Evolutionary conservation across 2,888 invertebrate species (phyloP).

Genomic region (Agrochola circellaris): DNA sequence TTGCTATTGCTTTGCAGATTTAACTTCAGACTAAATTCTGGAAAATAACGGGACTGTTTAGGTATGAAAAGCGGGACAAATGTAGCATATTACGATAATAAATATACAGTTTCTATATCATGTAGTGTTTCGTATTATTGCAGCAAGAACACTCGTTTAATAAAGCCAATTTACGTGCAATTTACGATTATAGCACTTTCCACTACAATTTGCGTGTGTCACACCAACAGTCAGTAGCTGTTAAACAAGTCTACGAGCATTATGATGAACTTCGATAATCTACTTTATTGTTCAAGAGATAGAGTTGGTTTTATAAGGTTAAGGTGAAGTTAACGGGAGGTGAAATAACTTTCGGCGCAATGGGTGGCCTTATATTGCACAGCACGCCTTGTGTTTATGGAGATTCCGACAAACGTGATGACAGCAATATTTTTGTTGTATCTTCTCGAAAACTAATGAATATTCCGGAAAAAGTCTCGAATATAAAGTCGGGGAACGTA

Average conservation of each 20-base stretch:
- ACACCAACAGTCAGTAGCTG: slow-evolving; percentile 69
- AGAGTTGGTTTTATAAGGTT: slow-evolving; percentile 59
- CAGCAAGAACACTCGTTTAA: slow-evolving; percentile 69
- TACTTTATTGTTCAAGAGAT: slow-evolving; percentile 48
- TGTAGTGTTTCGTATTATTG: slow-evolving; percentile 67
- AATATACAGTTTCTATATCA: slow-evolving; percentile 34
- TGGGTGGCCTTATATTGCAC: slow-evolving; percentile 75
- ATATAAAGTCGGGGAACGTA: slow-evolving; percentile 32
- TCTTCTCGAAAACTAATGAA: slow-evolving; percentile 19
- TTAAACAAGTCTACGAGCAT: slow-evolving; percentile 68
- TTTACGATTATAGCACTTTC: slow-evolving; percentile 77
- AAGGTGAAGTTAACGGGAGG: slow-evolving; percentile 41
- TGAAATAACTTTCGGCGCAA: slow-evolving; percentile 68
- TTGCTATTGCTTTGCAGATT: neutral
- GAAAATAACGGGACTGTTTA: neutral
- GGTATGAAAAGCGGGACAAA: slow-evolving; percentile 10
- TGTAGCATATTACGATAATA: slow-evolving; percentile 27
- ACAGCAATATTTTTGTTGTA: slow-evolving; percentile 68
- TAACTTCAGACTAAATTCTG: neutral
- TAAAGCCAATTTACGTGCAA: slow-evolving; percentile 77
- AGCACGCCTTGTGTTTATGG: slow-evolving; percentile 76
- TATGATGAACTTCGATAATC: slow-evolving; percentile 35
- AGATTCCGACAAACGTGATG: slow-evolving; percentile 73
- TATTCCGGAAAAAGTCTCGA: slow-evolving; percentile 8
- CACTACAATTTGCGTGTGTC: slow-evolving; percentile 79